These are phyloP conservation scores for Caranx melampygus DNA, from an alignment of 2,113 vertebrate genomes.

Conservation along the genomic window DNA sequence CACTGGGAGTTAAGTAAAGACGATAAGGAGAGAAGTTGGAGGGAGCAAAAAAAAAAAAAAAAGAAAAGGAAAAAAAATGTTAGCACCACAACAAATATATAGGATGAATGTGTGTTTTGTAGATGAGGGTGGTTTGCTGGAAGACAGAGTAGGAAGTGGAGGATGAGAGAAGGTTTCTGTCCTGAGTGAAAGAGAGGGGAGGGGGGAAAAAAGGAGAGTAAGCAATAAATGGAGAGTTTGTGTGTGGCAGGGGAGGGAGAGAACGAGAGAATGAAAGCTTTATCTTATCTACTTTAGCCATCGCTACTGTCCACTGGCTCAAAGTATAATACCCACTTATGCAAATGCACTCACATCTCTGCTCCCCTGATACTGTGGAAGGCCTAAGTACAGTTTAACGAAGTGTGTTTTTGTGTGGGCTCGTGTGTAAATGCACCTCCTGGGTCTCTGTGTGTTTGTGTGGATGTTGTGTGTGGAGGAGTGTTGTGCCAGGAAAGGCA, in stretches of 20 bases:
- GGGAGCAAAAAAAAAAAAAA: slow-evolving; percentile 18
- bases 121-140: slow-evolving; percentile 18
- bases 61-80: slow-evolving; percentile 26
- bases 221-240: slow-evolving; percentile 54
- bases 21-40: slow-evolving; percentile 67
- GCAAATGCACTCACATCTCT: slow-evolving; percentile 72
- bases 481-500: slow-evolving; percentile 51
- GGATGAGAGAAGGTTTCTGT: slow-evolving; percentile 22
- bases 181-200: slow-evolving; percentile 3
- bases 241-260: slow-evolving; percentile 34
- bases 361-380: slow-evolving; percentile 55
- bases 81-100: slow-evolving; percentile 59
- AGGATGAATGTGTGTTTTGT: slow-evolving; percentile 46
- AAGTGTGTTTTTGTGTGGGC: slow-evolving; percentile 49
- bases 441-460: slow-evolving; percentile 9
- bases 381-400: slow-evolving; percentile 49
- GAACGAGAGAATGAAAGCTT: slow-evolving; percentile 56
- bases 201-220: not conserved
- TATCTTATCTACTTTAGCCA: slow-evolving; percentile 71
- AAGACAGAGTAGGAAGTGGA: slow-evolving; percentile 2
- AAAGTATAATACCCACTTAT: slow-evolving; percentile 75
- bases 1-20: slow-evolving; percentile 62
- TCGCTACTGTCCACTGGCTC: slow-evolving; percentile 70
- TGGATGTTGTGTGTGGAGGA: slow-evolving; percentile 43
- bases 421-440: slow-evolving; percentile 39